Evolutionary conservation across 2,113 vertebrate genomes (phyloP).

Genomic region (Sinocyclocheilus rhinocerous): DNA sequence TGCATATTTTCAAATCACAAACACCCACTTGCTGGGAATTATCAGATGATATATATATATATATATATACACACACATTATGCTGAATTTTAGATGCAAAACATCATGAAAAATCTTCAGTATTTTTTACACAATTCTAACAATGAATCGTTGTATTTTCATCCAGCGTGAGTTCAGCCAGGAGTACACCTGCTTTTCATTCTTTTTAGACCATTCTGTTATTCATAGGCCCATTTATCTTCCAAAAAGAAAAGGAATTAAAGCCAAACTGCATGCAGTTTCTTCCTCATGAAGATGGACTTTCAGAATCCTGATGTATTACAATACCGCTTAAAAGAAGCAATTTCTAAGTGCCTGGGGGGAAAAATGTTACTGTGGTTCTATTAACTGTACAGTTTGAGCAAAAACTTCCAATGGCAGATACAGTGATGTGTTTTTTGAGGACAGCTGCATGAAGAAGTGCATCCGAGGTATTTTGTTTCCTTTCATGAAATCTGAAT

Average conservation of each 20-base stretch:
- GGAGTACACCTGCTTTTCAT: conserved; percentile 58
- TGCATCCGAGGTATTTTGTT: conserved; percentile 48
- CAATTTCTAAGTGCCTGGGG: conserved; percentile 55
- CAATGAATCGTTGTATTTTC: conserved; percentile 39
- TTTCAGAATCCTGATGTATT: conserved; percentile 3
- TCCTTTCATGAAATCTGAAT: conserved; percentile 29
- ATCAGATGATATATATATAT: conserved; percentile 36
- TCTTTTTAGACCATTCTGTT: conserved; percentile 31
- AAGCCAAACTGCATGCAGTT: conserved; percentile 14
- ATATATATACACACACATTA: conserved; percentile 31
- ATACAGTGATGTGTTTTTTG: conserved; percentile 23
- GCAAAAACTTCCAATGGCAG: not conserved
- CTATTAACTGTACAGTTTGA: not conserved
- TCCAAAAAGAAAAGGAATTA: conserved; percentile 34
- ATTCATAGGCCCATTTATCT: conserved; percentile 29
- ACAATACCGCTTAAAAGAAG: conserved; percentile 41
- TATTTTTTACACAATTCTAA: conserved; percentile 59
- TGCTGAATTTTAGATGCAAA: conserved; percentile 68
- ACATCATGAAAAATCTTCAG: conserved; percentile 51
- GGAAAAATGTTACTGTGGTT: conserved; percentile 23
- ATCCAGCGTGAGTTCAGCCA: conserved; percentile 49
- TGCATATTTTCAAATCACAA: conserved; percentile 50
- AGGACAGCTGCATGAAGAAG: conserved; percentile 43
- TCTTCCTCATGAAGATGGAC: not conserved
- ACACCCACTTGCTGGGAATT: conserved; percentile 37